A percentile compares a stretch with the other conserved stretches of the same genome.
Evolutionary conservation across 2,113 vertebrate species (phyloP).

Genomic region (Pseudolaguvia tuberculata): DNA sequence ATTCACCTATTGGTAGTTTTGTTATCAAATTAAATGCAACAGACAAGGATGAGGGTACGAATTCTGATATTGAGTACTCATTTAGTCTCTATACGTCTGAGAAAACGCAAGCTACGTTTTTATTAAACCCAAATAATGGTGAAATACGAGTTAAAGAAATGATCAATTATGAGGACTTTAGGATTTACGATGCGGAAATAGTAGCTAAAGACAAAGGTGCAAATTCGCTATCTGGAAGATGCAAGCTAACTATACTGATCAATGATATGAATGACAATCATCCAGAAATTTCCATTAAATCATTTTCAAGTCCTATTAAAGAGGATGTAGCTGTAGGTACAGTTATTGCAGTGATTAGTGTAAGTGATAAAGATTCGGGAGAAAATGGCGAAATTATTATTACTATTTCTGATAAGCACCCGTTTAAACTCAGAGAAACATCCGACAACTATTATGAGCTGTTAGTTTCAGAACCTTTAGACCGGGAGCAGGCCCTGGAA

Average conservation of each 20-base stretch:
- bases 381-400: slow-evolving; percentile 63
- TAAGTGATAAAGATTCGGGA: slow-evolving; percentile 54
- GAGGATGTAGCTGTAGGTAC: slow-evolving; percentile 46
- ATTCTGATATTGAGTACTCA: slow-evolving; percentile 45
- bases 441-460: slow-evolving; percentile 51
- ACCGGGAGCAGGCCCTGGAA: slow-evolving; percentile 48
- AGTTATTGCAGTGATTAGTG: slow-evolving; percentile 49
- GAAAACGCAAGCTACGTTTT: slow-evolving; percentile 53
- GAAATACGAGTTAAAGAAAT: slow-evolving; percentile 63
- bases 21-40: slow-evolving; percentile 48
- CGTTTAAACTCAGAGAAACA: slow-evolving; percentile 38
- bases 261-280: slow-evolving; percentile 50
- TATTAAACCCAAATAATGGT: slow-evolving; percentile 57
- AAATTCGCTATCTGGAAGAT: slow-evolving; percentile 26
- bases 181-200: slow-evolving; percentile 59
- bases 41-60: slow-evolving; percentile 39
- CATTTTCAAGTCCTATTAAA: slow-evolving; percentile 38
- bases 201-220: slow-evolving; percentile 58
- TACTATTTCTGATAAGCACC: slow-evolving; percentile 39
- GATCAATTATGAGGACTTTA: slow-evolving; percentile 62
- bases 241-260: slow-evolving; percentile 40
- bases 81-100: slow-evolving; percentile 43
- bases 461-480: slow-evolving; percentile 48
- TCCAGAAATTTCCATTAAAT: slow-evolving; percentile 41
- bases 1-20: slow-evolving; percentile 35